Conservation (phyloP, 2,113 vertebrate genomes). For the Ammospiza caudacuta region DNA sequence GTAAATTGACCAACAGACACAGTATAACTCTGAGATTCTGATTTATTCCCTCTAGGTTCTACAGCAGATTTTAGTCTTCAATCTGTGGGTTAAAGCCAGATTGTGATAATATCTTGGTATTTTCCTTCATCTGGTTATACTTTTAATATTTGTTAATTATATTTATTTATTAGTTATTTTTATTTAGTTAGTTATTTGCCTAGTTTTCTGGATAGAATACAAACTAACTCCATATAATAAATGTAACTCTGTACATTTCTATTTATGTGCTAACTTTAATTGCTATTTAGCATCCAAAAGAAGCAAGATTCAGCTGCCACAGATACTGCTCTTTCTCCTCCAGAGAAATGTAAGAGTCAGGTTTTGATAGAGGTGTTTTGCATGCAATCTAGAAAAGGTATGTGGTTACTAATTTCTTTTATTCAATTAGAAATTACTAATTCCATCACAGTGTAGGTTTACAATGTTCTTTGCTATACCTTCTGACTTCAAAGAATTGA, state of each 20-base stretch:
- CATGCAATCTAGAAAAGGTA: neutral
- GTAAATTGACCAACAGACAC: neutral
- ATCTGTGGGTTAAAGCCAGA: neutral
- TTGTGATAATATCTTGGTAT: neutral
- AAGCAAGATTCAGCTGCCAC: conserved; percentile 40
- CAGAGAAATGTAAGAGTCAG: neutral
- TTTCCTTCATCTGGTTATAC: neutral
- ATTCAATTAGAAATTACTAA: neutral
- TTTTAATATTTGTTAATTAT: neutral
- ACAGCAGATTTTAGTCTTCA: neutral
- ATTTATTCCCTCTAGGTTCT: neutral
- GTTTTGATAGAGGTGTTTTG: neutral
- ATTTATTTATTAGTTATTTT: neutral
- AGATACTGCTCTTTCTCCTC: neutral
- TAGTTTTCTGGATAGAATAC: neutral
- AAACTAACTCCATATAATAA: neutral
- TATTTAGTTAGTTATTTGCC: neutral
- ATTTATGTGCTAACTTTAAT: neutral
- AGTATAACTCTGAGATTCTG: neutral
- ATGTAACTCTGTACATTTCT: neutral
- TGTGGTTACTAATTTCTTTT: neutral
- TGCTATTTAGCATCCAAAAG: conserved; percentile 54
- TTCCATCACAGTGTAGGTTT: neutral
- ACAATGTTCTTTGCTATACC: neutral
- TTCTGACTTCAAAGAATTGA: neutral